Evolutionary conservation across 1,140 invertebrate genomes (phyloP).

Genomic region (Zaprionus camerounensis): DNA sequence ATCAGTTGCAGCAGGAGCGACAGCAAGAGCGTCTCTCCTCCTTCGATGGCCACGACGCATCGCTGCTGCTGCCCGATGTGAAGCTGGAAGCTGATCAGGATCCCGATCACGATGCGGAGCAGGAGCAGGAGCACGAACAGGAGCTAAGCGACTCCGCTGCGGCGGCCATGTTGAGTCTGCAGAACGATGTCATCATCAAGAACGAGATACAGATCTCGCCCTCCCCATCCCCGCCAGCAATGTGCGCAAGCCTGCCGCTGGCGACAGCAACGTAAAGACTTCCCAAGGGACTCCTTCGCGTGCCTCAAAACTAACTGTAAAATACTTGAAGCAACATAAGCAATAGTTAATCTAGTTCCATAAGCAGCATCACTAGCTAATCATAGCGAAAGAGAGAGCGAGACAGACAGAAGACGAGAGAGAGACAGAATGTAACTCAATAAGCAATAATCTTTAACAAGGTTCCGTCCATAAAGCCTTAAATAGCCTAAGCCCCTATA

Average conservation of each 20-base stretch:
- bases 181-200: slow-evolving; percentile 78
- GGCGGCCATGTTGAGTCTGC: slow-evolving; percentile 64
- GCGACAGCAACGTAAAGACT: slow-evolving; percentile 76
- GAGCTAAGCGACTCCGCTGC: slow-evolving; percentile 33
- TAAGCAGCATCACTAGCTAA: slow-evolving; percentile 13
- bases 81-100: slow-evolving; percentile 59
- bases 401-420: neutral
- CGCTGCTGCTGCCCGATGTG: slow-evolving; percentile 62
- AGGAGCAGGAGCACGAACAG: slow-evolving; percentile 37
- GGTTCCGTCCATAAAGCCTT: slow-evolving; percentile 74
- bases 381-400: neutral
- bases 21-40: slow-evolving; percentile 35
- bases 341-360: slow-evolving; percentile 41
- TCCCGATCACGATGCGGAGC: slow-evolving; percentile 40
- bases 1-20: slow-evolving; percentile 32
- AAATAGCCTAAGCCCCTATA: slow-evolving; percentile 7
- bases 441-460: slow-evolving; percentile 49
- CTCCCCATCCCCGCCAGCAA: slow-evolving; percentile 64
- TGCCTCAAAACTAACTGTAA: slow-evolving; percentile 4
- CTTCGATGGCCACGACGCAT: slow-evolving; percentile 50
- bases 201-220: slow-evolving; percentile 82
- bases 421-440: neutral
- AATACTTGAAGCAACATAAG: slow-evolving; percentile 23
- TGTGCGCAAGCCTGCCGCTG: slow-evolving; percentile 55
- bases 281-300: slow-evolving; percentile 6